These are phyloP conservation scores for Drosophila sp. DNA, from an alignment of 1,140 invertebrate genomes.

Conservation along the genomic window DNA sequence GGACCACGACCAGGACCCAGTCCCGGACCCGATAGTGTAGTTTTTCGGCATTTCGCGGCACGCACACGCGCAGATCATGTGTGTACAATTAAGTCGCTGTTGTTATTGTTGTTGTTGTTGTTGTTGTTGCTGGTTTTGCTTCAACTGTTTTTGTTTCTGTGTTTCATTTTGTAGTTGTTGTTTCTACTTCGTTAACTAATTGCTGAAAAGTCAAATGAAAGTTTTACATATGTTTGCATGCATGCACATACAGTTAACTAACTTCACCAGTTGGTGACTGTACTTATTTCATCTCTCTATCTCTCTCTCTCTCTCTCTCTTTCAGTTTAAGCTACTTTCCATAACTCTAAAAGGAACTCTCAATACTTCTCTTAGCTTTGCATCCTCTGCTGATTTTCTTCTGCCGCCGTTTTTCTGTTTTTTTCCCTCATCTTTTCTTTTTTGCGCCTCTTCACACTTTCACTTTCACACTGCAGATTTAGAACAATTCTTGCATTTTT, in stretches of 20 bases:
- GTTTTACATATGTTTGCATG: slow-evolving; percentile 38
- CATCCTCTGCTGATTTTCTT: background rate
- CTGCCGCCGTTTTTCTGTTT: background rate
- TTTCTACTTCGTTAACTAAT: slow-evolving; percentile 61
- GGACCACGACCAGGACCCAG: slow-evolving; percentile 26
- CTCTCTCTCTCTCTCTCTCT: background rate
- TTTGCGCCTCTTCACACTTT: slow-evolving; percentile 43
- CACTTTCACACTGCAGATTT: slow-evolving; percentile 58
- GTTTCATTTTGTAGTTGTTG: slow-evolving; percentile 19
- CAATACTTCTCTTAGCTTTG: slow-evolving; percentile 3
- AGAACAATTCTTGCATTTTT: slow-evolving; percentile 74
- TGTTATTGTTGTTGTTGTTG: background rate
- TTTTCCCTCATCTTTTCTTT: slow-evolving; percentile 14
- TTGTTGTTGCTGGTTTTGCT: slow-evolving; percentile 8
- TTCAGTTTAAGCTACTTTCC: background rate
- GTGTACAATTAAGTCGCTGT: slow-evolving; percentile 9
- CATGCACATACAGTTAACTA: slow-evolving; percentile 1
- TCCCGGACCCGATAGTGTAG: slow-evolving; percentile 41
- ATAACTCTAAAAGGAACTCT: background rate
- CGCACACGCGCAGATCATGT: slow-evolving; percentile 46
- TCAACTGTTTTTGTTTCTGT: background rate
- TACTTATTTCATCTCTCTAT: background rate
- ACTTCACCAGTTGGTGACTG: background rate
- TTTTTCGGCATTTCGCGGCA: slow-evolving; percentile 24
- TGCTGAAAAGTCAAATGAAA: slow-evolving; percentile 69